Evolutionary conservation across 2,888 invertebrate genomes (phyloP).

Genomic region (Agrilus cyanescens): DNA sequence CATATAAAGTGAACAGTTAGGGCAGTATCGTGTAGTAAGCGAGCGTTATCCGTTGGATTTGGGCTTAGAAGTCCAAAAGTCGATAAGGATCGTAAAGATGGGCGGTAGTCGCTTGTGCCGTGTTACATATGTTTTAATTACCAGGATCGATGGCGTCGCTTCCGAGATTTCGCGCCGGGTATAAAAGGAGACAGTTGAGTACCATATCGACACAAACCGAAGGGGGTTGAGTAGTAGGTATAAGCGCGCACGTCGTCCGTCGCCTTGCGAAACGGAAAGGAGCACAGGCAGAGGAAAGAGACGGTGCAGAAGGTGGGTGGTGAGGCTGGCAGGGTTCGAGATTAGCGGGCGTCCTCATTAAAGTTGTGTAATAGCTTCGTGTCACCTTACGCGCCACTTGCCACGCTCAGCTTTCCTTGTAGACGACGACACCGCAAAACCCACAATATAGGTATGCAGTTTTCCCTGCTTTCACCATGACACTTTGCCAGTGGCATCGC

Average conservation of each 20-base stretch:
- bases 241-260: slow-evolving; percentile 10
- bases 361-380: slow-evolving; percentile 36
- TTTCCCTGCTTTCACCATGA: slow-evolving; percentile 14
- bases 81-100: neutral
- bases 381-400: slow-evolving; percentile 30
- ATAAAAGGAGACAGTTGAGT: slow-evolving; percentile 11
- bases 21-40: too few relatives aligned
- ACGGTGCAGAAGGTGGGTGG: slow-evolving; percentile 17
- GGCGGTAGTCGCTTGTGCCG: slow-evolving; percentile 12
- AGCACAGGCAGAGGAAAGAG: slow-evolving; percentile 23
- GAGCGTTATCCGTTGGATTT: neutral
- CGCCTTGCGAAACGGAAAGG: slow-evolving; percentile 27
- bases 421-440: slow-evolving; percentile 20
- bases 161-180: slow-evolving; percentile 27
- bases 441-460: slow-evolving; percentile 13
- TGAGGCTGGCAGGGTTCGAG: slow-evolving; percentile 20
- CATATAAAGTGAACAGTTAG: too few relatives aligned
- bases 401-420: slow-evolving; percentile 25
- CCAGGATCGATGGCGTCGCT: slow-evolving; percentile 32
- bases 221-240: too few relatives aligned
- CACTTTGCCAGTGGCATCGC: neutral
- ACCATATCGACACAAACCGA: slow-evolving; percentile 11
- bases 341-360: slow-evolving; percentile 33
- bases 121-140: slow-evolving; percentile 37
- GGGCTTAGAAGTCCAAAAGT: neutral